Conservation (phyloP, 2,888 invertebrate species). For the Flabesymbios commensalis region DNA sequence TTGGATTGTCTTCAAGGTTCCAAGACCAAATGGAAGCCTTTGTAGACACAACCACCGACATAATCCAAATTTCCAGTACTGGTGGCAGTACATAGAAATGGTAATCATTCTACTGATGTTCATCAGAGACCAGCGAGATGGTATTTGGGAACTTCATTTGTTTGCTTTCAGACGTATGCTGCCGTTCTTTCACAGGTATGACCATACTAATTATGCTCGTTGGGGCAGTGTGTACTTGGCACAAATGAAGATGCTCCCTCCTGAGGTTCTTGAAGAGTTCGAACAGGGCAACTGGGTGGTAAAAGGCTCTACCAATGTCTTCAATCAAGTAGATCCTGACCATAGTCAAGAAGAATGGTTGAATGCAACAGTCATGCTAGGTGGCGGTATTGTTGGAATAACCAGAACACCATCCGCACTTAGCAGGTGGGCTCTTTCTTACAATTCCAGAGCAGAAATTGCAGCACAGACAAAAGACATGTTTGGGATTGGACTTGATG, state of each 20-base stretch:
- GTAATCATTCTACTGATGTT: conserved; percentile 13
- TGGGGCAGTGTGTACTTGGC: conserved; percentile 14
- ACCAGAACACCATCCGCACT: conserved; percentile 7
- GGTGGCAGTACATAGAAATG: conserved; percentile 11
- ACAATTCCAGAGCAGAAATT: conserved; percentile 1
- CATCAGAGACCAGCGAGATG: conserved; percentile 10
- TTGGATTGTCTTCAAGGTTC: background rate
- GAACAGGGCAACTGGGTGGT: conserved; percentile 21
- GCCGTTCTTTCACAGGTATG: conserved; percentile 11
- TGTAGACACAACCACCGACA: background rate
- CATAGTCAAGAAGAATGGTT: conserved; percentile 17
- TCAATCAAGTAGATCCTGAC: conserved; percentile 21
- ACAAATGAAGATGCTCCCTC: background rate
- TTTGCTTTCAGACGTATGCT: conserved; percentile 10
- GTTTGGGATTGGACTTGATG: background rate
- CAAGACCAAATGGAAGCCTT: background rate
- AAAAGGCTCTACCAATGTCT: conserved; percentile 6
- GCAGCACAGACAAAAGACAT: background rate
- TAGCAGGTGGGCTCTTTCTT: conserved; percentile 4
- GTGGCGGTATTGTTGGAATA: conserved; percentile 14
- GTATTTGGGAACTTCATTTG: conserved; percentile 13
- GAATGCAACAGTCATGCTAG: conserved; percentile 18
- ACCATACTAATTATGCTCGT: conserved; percentile 12
- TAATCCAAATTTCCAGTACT: conserved; percentile 8
- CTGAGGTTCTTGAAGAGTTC: conserved; percentile 12